phyloP scores from a whole-genome alignment of 2,888 invertebrate species.

The Tachina fera region DNA sequence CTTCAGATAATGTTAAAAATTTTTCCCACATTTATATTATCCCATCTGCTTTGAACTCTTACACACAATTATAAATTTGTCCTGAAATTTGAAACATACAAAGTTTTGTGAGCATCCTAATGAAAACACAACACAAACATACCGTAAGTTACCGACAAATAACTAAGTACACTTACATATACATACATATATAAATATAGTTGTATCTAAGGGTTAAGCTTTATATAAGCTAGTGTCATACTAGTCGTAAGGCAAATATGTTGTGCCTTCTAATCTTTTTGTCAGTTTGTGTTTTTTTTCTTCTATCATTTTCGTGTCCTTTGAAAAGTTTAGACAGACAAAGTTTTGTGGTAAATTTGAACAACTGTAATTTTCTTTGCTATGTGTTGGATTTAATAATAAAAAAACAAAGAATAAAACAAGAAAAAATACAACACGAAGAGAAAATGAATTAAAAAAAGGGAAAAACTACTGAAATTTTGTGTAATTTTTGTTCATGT shows the following conservation, averaged over 20 bases:
- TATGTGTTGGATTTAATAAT: constrained; percentile 56
- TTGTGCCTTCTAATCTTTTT: constrained; percentile 67
- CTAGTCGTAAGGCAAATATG: constrained; percentile 69
- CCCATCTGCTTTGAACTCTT: no score
- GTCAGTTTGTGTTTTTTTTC: constrained; percentile 15
- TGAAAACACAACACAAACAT: neutral
- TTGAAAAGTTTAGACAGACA: constrained; percentile 68
- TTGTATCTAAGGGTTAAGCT: constrained; percentile 68
- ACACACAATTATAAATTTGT: no score
- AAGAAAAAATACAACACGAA: neutral
- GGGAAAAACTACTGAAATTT: constrained; percentile 33
- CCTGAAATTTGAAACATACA: neutral
- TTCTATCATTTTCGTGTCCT: constrained; percentile 23
- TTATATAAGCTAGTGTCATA: constrained; percentile 69
- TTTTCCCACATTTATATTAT: no score
- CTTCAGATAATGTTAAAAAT: no score
- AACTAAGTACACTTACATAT: constrained; percentile 2
- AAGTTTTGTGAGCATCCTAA: constrained; percentile 24
- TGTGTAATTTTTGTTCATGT: constrained; percentile 56
- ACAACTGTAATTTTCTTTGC: constrained; percentile 67
- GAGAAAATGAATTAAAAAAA: constrained; percentile 36
- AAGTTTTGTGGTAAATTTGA: constrained; percentile 70
- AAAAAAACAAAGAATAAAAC: constrained; percentile 11
- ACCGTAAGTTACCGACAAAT: constrained; percentile 30
- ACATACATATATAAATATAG: neutral